These are phyloP conservation scores for Indicator maculatus DNA, from an alignment of 2,113 vertebrate genomes.

Conservation along the genomic window DNA sequence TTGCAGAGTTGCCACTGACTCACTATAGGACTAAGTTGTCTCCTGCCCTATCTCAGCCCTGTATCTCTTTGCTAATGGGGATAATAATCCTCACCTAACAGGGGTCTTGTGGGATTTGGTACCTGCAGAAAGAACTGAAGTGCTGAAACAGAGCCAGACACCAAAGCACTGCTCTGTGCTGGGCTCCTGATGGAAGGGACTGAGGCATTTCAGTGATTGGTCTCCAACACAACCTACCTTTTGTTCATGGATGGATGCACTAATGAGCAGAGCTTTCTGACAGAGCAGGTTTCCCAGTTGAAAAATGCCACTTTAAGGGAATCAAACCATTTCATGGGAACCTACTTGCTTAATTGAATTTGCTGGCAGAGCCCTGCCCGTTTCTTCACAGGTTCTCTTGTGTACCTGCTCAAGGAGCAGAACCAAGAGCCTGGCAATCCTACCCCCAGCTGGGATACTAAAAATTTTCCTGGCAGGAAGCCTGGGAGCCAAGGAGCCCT, in stretches of 20 bases:
- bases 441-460: background rate
- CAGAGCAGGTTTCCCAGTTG: background rate
- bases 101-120: background rate
- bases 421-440: background rate
- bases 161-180: background rate
- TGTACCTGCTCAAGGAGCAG: background rate
- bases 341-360: conserved; percentile 34
- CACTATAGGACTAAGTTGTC: background rate
- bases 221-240: background rate
- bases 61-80: background rate
- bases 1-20: background rate
- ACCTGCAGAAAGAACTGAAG: background rate
- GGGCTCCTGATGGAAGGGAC: background rate
- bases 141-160: background rate
- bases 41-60: background rate
- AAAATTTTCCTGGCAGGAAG: conserved; percentile 10
- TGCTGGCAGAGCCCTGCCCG: conserved; percentile 6
- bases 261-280: conserved; percentile 12
- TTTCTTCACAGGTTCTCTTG: background rate
- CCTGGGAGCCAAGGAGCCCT: background rate
- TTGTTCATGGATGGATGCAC: conserved; percentile 39
- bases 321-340: conserved; percentile 20
- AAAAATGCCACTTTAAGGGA: conserved; percentile 29
- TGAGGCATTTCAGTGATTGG: background rate
- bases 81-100: background rate